phyloP scores from a whole-genome alignment of 1,140 invertebrate species.

The Solen grandis region DNA sequence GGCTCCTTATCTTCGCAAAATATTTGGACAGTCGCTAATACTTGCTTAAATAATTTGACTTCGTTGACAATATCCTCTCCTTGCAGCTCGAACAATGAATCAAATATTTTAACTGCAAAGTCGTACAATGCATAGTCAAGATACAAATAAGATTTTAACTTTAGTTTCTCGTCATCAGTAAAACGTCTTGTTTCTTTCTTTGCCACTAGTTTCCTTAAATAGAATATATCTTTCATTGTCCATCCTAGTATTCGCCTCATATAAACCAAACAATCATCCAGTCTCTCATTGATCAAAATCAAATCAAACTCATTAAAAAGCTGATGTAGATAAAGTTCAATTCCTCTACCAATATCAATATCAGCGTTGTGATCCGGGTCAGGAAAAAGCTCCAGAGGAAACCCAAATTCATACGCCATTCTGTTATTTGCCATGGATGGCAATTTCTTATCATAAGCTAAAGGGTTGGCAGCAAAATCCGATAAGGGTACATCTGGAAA shows the following conservation, averaged over 20 bases:
- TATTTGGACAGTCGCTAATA: conserved; percentile 10
- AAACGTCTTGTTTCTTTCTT: conserved; percentile 13
- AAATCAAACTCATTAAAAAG: conserved; percentile 77
- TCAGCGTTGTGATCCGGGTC: not conserved
- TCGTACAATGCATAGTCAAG: conserved; percentile 60
- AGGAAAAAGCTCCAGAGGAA: conserved; percentile 40
- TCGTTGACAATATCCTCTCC: conserved; percentile 52
- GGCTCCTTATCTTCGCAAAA: conserved; percentile 34
- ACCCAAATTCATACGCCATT: conserved; percentile 66
- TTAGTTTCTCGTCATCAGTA: not conserved
- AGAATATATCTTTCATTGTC: conserved; percentile 79
- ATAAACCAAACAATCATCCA: conserved; percentile 82
- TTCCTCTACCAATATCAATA: conserved; percentile 5
- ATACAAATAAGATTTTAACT: conserved; percentile 39
- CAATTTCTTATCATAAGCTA: conserved; percentile 44
- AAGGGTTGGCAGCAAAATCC: conserved; percentile 36
- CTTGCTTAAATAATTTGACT: conserved; percentile 47
- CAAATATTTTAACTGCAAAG: conserved; percentile 41
- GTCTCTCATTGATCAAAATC: conserved; percentile 82
- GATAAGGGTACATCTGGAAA: conserved; percentile 34
- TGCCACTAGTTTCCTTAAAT: conserved; percentile 43
- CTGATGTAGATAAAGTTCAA: conserved; percentile 23
- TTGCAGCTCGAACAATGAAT: conserved; percentile 16
- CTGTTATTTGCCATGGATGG: conserved; percentile 61
- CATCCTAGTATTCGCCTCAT: conserved; percentile 81